phyloP scores from a whole-genome alignment of 2,797 vertebrate species.

The Myotis vivesi region DNA sequence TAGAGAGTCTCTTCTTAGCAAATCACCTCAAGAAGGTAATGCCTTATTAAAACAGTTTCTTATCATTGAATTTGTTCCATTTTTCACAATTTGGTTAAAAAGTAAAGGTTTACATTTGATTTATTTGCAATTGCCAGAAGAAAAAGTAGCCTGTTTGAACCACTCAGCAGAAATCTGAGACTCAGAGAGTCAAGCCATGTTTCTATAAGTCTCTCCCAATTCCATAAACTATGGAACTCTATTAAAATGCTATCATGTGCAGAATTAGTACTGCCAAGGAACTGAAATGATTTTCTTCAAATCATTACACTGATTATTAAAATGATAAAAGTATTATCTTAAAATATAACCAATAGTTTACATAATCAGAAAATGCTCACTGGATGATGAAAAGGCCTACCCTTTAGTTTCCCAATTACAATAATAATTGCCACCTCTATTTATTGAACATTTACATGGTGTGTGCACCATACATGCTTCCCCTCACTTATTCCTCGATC shows the following conservation, averaged over 20 bases:
- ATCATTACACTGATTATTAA: slow-evolving; percentile 70
- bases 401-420: not conserved
- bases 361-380: slow-evolving; percentile 52
- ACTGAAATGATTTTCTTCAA: slow-evolving; percentile 75
- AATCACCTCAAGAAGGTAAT: slow-evolving; percentile 31
- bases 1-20: not conserved
- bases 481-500: not conserved
- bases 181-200: slow-evolving; percentile 58
- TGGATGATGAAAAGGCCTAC: not conserved
- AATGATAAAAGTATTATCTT: slow-evolving; percentile 67
- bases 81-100: slow-evolving; percentile 68
- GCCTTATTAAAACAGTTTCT: slow-evolving; percentile 35
- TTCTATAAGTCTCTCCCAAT: slow-evolving; percentile 76
- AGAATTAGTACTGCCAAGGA: slow-evolving; percentile 72
- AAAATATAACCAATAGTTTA: slow-evolving; percentile 48
- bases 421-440: not conserved
- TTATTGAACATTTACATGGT: not conserved
- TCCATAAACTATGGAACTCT: slow-evolving; percentile 71
- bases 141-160: slow-evolving; percentile 60
- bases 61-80: slow-evolving; percentile 30
- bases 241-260: slow-evolving; percentile 68
- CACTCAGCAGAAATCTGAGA: slow-evolving; percentile 62
- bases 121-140: slow-evolving; percentile 75
- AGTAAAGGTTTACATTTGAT: slow-evolving; percentile 65
- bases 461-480: not conserved